Conservation (phyloP, 2,888 invertebrate genomes). For the Drosophila algonquin region DNA sequence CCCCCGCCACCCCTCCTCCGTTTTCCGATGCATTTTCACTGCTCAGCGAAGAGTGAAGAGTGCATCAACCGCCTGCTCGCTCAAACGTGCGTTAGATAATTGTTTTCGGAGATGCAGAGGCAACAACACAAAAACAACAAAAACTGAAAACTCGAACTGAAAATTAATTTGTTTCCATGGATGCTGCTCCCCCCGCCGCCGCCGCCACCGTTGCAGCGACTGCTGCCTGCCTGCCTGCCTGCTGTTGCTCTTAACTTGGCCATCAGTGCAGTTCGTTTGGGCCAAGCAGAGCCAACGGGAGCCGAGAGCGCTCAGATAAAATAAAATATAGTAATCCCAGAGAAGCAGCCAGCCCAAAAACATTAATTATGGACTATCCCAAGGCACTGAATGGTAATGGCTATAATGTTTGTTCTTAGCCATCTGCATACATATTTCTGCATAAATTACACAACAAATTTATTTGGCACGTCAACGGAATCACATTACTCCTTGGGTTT, state of each 20-base stretch:
- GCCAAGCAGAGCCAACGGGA: conserved; percentile 27
- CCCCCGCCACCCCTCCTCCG: conserved; percentile 1
- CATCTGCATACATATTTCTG: conserved; percentile 3
- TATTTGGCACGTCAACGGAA: conserved; percentile 44
- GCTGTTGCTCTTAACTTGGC: conserved; percentile 50
- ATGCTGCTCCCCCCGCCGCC: conserved; percentile 41
- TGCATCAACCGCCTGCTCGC: conserved; percentile 81
- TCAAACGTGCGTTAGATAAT: conserved; percentile 73
- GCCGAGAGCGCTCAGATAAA: conserved; percentile 8
- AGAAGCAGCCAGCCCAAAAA: conserved; percentile 6
- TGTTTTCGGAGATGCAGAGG: conserved; percentile 29
- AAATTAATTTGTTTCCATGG: conserved; percentile 40
- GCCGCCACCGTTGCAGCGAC: conserved; percentile 7
- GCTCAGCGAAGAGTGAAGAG: conserved; percentile 81
- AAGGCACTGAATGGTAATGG: conserved; percentile 79
- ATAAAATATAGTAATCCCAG: conserved; percentile 1
- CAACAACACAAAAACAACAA: conserved; percentile 12
- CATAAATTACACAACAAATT: conserved; percentile 53
- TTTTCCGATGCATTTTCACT: conserved; percentile 70
- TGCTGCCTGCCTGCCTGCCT: conserved; percentile 8
- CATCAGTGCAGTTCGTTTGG: conserved; percentile 49
- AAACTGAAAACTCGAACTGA: not conserved
- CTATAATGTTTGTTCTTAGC: not conserved
- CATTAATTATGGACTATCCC: conserved; percentile 77
- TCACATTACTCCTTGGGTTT: conserved; percentile 19